Base-by-base conservation (phyloP, 2,113 vertebrate species). In the Thomomys bottae region DNA sequence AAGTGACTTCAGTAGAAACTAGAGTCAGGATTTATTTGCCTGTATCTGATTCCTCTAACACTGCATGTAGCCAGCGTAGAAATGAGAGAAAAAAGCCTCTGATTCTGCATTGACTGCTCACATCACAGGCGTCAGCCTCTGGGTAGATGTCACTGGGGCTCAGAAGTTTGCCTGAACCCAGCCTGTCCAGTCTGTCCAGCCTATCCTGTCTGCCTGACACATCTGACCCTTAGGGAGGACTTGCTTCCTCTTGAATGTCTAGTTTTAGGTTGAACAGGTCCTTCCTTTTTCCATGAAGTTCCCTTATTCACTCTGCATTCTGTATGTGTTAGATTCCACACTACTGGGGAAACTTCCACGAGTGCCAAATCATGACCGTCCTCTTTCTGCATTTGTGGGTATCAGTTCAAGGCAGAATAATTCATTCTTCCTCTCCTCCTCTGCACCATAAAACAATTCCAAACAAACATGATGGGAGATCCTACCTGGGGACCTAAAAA, bases 91-190 rank as follows among this genome's bases (percentile, higher is more conserved):
- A 49, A 26, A 75, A 23, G 3, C 42, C 49, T 34, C 59, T 70
- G 38, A 34, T 10, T n/a, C 32, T 26, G 30, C n/a, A 11, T 30
- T 42, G 59, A 26, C 3, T 11, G 54, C 21, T 45, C 11, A 8
- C 17, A 7, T 6, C 6, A 1, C 20, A 8, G 18, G 61, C 7
- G 2, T 5, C 21, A 36, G 11, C 5, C 6, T 70, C n/a, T 30
- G 42, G 45, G 34, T 21, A 11, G 20, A 40, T 14, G 49, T 15
- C 10, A 23, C 49, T 45, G 49, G 54, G 17, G 38, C 54, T 38
- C 28, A 28, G 14, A 14, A 64, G 2, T 42, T 76, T 14, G 8
- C 81, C 24, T 30, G 4, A 34, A 54, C 49, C 49, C 49, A 15
- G 49, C 18, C n/a, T 67, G 6, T 36, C 0, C n/a, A 23, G 32